Percentiles rank a stretch among this genome's conserved stretches.
Conservation (phyloP, 2,797 vertebrate species). For the Periparus ater region DNA sequence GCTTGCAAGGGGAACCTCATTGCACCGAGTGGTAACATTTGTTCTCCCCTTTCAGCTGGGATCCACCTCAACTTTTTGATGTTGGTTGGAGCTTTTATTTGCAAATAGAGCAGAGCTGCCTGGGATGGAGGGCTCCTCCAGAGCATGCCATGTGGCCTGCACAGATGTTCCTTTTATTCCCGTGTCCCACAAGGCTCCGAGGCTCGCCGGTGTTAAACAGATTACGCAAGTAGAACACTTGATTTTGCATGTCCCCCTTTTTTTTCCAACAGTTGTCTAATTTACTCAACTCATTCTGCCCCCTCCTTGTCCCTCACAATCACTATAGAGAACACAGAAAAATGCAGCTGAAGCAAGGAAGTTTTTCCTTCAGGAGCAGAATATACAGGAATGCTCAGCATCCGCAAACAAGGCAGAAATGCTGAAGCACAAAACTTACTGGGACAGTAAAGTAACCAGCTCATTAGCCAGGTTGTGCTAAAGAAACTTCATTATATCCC, state of each 20-base stretch:
- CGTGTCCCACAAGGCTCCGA: constrained; percentile 19
- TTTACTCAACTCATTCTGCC: constrained; percentile 61
- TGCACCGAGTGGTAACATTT: background rate
- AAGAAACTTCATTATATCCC: background rate
- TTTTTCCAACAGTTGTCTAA: constrained; percentile 63
- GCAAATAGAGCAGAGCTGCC: constrained; percentile 22
- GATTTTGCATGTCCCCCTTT: constrained; percentile 56
- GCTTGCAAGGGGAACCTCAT: background rate
- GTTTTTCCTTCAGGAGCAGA: background rate
- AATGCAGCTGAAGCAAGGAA: background rate
- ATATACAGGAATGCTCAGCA: background rate
- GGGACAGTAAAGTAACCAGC: background rate
- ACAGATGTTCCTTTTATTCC: constrained; percentile 45
- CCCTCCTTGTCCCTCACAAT: background rate
- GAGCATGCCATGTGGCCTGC: constrained; percentile 32
- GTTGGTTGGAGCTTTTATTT: constrained; percentile 6
- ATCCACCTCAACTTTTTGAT: constrained; percentile 44
- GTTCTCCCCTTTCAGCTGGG: constrained; percentile 40
- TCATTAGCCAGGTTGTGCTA: background rate
- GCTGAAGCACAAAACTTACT: background rate
- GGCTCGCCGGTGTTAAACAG: constrained; percentile 49
- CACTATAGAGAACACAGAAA: background rate
- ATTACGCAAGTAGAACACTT: constrained; percentile 65
- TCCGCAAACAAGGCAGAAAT: background rate
- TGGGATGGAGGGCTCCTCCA: background rate